Conservation (phyloP, 2,888 invertebrate genomes). For the Oxystoma pomonae region DNA sequence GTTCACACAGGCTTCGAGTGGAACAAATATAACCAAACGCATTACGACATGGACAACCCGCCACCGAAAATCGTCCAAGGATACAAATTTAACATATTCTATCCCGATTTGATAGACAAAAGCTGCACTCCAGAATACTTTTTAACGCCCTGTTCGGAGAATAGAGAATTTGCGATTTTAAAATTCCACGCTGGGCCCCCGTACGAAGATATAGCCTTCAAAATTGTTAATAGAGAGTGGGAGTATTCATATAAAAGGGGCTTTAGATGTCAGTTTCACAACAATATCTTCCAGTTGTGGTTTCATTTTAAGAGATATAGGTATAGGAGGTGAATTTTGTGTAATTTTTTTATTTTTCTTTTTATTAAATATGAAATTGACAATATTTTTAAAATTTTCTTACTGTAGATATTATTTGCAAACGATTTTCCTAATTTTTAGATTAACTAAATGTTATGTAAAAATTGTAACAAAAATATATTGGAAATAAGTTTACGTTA, state of each 20-base stretch:
- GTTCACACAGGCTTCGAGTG: conserved; percentile 98
- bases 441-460: no score
- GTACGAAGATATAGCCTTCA: conserved; percentile 98
- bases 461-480: no score
- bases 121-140: conserved; percentile 88
- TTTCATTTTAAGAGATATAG: conserved; percentile 98
- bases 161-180: conserved; percentile 90
- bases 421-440: no score
- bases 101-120: conserved; percentile 97
- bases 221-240: conserved; percentile 98
- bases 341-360: not conserved
- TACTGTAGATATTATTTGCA: not conserved
- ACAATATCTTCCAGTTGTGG: conserved; percentile 99
- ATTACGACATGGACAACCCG: conserved; percentile 99
- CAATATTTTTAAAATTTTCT: not conserved
- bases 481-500: no score
- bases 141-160: conserved; percentile 85
- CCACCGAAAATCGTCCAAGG: conserved; percentile 99
- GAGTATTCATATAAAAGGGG: conserved; percentile 98
- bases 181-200: conserved; percentile 98
- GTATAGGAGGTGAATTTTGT: conserved; percentile 66
- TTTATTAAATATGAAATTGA: not conserved
- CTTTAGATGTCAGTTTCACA: conserved; percentile 98
- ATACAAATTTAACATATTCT: conserved; percentile 99
- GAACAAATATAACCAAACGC: conserved; percentile 99